Evolutionary conservation across 2,113 vertebrate species (phyloP).

Genomic region (Oenanthe melanoleuca): DNA sequence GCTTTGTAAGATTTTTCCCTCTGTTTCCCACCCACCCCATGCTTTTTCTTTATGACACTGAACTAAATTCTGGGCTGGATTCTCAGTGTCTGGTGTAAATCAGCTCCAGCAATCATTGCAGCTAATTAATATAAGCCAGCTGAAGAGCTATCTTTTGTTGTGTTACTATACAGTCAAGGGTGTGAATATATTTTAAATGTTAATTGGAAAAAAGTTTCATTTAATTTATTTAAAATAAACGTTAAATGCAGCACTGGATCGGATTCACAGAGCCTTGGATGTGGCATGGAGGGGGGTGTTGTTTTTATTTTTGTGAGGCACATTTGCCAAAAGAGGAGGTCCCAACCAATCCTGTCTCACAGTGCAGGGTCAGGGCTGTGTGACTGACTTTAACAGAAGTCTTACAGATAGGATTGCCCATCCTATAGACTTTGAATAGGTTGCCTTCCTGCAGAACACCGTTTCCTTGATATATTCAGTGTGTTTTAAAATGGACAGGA

Average conservation of each 20-base stretch:
- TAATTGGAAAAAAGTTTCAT: conserved; percentile 22
- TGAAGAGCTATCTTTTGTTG: conserved; percentile 45
- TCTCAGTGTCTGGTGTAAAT: conserved; percentile 38
- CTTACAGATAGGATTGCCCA: background rate
- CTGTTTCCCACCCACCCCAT: background rate
- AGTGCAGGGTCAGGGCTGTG: background rate
- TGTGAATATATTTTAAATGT: conserved; percentile 14
- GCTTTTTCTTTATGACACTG: background rate
- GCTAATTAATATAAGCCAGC: conserved; percentile 18
- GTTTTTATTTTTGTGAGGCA: conserved; percentile 8
- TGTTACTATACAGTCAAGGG: background rate
- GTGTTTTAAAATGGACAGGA: background rate
- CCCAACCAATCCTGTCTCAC: background rate
- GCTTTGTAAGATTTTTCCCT: background rate
- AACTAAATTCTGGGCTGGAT: conserved; percentile 16
- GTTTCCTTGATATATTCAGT: background rate
- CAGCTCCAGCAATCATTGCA: background rate
- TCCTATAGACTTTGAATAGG: background rate
- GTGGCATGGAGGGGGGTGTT: background rate
- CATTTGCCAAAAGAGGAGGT: conserved; percentile 23
- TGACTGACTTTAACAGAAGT: conserved; percentile 40
- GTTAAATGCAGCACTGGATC: conserved; percentile 5
- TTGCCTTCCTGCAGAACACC: background rate
- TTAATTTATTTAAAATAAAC: conserved; percentile 11
- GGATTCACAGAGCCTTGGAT: background rate